Conservation (phyloP, 92 coral and sea anemone species). For the Phymanthus crucifer region DNA sequence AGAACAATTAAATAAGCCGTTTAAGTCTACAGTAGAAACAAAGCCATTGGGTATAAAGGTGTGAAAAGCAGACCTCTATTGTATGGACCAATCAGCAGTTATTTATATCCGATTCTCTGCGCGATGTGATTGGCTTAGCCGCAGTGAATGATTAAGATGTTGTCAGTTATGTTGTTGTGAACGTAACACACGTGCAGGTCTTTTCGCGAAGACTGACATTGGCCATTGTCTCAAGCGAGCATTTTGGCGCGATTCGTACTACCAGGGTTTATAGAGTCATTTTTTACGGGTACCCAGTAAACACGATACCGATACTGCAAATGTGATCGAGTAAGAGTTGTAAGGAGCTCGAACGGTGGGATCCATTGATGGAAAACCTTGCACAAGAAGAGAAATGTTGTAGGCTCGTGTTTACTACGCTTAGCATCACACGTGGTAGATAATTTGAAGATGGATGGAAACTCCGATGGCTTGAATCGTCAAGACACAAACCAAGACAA, state of each 20-base stretch:
- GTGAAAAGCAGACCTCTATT: slow-evolving; percentile 79
- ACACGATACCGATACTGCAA: slow-evolving; percentile 38
- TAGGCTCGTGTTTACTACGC: slow-evolving; percentile 38
- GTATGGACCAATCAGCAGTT: slow-evolving; percentile 88
- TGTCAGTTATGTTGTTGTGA: slow-evolving; percentile 83
- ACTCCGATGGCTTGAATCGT: slow-evolving; percentile 35
- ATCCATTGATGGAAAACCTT: slow-evolving; percentile 25
- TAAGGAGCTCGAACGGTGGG: slow-evolving; percentile 9
- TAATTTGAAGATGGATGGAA: slow-evolving; percentile 49
- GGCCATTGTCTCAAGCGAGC: slow-evolving; percentile 73
- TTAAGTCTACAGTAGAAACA: slow-evolving; percentile 84
- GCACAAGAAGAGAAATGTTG: slow-evolving; percentile 26
- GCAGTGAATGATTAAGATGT: slow-evolving; percentile 42
- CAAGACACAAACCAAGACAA: slow-evolving; percentile 25
- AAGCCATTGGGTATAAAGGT: slow-evolving; percentile 84
- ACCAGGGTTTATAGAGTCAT: slow-evolving; percentile 46
- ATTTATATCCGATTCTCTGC: slow-evolving; percentile 67
- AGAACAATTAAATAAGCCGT: slow-evolving; percentile 96
- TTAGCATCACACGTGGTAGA: slow-evolving; percentile 46
- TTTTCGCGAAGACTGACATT: slow-evolving; percentile 75
- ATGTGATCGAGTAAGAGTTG: slow-evolving; percentile 33
- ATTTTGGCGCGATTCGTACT: slow-evolving; percentile 89
- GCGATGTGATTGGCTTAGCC: slow-evolving; percentile 70
- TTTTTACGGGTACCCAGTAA: slow-evolving; percentile 54
- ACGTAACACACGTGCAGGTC: slow-evolving; percentile 68